These are phyloP conservation scores for Myotis pilosus DNA, from an alignment of 2,797 vertebrate genomes.

Conservation along the genomic window DNA sequence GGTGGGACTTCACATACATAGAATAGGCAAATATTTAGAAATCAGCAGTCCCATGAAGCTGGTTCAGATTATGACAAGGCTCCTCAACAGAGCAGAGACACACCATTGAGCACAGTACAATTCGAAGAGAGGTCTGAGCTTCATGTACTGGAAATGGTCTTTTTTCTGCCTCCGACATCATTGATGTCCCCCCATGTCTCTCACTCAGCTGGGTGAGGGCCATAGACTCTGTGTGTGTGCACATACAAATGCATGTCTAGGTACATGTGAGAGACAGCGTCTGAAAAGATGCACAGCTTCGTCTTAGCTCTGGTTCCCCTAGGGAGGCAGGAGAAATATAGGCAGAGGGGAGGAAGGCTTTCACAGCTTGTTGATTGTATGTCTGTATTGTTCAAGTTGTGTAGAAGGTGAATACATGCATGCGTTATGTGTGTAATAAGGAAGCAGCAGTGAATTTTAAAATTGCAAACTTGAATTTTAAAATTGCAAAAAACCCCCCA, in stretches of 20 bases:
- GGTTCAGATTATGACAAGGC: background rate
- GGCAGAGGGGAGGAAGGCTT: background rate
- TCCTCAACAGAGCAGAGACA: background rate
- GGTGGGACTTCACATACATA: background rate
- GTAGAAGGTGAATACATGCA: background rate
- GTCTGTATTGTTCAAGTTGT: background rate
- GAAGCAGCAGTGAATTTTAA: background rate
- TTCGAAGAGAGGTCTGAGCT: background rate
- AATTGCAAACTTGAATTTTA: background rate
- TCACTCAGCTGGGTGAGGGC: background rate
- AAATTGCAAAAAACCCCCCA: background rate
- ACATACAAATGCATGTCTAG: background rate
- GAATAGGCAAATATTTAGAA: background rate
- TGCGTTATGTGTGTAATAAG: background rate
- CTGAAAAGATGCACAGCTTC: background rate
- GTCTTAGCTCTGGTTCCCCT: background rate
- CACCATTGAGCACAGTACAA: too few relatives aligned
- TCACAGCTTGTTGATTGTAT: background rate
- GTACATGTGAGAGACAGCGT: background rate
- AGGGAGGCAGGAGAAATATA: background rate
- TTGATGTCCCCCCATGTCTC: background rate
- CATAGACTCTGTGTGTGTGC: background rate
- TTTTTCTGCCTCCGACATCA: background rate
- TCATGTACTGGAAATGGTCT: background rate
- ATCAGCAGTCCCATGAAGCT: background rate